Evolutionary conservation across 2,113 vertebrate genomes (phyloP), one percentile per base, ranked within the genome.

Genomic region (Pimephales promelas): DNA sequence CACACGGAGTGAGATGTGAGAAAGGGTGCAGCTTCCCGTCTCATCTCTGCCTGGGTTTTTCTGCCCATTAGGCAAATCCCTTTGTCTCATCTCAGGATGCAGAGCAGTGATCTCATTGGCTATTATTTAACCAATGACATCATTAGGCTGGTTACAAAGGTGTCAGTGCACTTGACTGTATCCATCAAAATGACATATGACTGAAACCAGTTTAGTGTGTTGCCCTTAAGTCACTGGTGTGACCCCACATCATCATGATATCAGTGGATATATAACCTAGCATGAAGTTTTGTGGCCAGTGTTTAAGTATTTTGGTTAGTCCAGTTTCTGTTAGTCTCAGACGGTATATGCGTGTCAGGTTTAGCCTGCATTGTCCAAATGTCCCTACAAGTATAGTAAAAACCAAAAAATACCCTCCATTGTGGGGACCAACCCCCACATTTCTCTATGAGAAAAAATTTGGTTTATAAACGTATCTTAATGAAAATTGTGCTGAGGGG

Each of bases 41-140:
- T 83, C 83, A 73, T 57, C 9, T 56, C 18, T 45, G 82, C 71
- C 56, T 82, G 52, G 59, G 43, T 52, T 54, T 87, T 84, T 88
- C 87, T 90, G 72, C 84, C 86, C 79, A 87, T 81, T 79, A 84
- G 86, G 80, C 85, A 82, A 85, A 87, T 86, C 87, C 64, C 79
- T 90, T 90, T 92, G 89, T 74, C 45, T 92, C 74, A 74, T 80
- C 89, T 90, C 84, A 92, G 24, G 82, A 74, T 87, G 86, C 89
- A 90, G 85, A 83, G 88, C 75, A 87, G 64, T 92, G 90, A 93
- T 88, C 87, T 91, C 91, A 92, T 87, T 86, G 89, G 84, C 85
- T 91, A 84, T 89, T 87, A 90, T 87, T 90, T 86, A 88, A 87
- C 84, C 84, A 62, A 86, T 92, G 92, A 92, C 88, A 90, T 94